phyloP scores from a whole-genome alignment of 2,888 invertebrate genomes.

The Conomelus anceps region DNA sequence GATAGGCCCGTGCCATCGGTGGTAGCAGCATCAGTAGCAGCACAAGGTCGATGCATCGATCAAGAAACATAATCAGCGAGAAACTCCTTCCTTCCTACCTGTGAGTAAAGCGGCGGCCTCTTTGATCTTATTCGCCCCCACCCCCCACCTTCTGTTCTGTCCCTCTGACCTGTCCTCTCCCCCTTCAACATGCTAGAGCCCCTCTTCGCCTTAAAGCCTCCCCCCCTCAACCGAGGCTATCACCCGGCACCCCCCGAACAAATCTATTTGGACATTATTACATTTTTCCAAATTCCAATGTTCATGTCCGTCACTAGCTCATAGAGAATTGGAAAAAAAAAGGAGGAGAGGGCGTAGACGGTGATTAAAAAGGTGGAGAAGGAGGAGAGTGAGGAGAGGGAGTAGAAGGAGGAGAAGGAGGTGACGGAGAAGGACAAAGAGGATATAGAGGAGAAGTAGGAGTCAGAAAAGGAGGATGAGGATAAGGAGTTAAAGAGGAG shows the following conservation, averaged over 20 bases:
- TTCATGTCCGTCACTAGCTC: too few species aligned
- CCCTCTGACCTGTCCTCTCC: background rate
- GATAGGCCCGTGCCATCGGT: conserved; percentile 7
- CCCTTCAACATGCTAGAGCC: too few species aligned
- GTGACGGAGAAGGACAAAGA: background rate
- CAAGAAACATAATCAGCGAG: background rate
- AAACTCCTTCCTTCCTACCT: background rate
- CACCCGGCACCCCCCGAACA: background rate
- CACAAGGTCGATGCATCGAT: background rate
- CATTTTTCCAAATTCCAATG: too few species aligned
- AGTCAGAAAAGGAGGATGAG: background rate
- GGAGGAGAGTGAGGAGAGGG: background rate
- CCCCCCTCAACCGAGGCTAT: background rate
- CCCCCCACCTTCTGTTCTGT: background rate
- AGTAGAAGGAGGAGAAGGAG: background rate
- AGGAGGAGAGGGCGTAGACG: background rate
- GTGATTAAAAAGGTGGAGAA: background rate
- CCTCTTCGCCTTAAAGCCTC: background rate
- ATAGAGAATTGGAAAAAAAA: background rate
- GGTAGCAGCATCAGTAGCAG: background rate
- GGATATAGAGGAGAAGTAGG: background rate
- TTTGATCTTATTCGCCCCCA: background rate
- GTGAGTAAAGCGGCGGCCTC: background rate
- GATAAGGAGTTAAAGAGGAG: background rate
- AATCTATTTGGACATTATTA: background rate